Base-by-base conservation (phyloP, 2,888 invertebrate species). In the Dyspetes luteomarginatus region DNA sequence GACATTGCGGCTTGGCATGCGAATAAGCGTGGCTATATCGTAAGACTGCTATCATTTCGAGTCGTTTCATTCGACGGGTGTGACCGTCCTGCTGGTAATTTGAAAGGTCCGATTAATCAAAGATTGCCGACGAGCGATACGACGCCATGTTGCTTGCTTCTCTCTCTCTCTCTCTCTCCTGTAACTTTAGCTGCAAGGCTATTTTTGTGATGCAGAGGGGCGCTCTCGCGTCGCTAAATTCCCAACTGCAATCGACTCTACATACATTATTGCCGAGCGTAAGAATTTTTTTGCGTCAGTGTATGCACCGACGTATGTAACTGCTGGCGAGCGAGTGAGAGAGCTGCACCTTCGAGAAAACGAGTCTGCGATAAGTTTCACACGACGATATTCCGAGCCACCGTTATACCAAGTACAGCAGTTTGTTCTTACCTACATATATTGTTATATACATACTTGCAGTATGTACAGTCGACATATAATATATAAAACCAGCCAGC, bases 1-100 rank as follows among this genome's bases (percentile, higher is more conserved):
- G 74, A 83, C 85, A 90, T 88, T 90, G 88, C 89, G 82, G 85
- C 85, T 90, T 89, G 89, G 88, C 91, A 91, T 91, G 91, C 91
- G 86, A 81, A 64, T 77, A 64, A 90, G 85, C 88, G 87, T 86
- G 86, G 86, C 85, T 87, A 84, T 80, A 84, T 85, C 87, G 80
- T 56, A 73, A 85, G 83, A 81, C 85, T 82, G 87, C 88, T 89
- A 89, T 90, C 89, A 89, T 89, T 90, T 89, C 86, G 76, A 88
- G 88, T 84, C 87, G 86, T 89, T 88, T 88, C 84, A 87, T 90
- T 89, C 85, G 85, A 86, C 88, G 90, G 89, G 89, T 89, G 89
- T 87, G 89, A 89, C 89, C 86, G 85, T 84, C 80, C 80, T 86
- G 72, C 67, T 12, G 79, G 88, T 86, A 88, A 88, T 89, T 89